Evolutionary conservation across 2,113 vertebrate genomes (phyloP).

Genomic region (Piaya cayana): DNA sequence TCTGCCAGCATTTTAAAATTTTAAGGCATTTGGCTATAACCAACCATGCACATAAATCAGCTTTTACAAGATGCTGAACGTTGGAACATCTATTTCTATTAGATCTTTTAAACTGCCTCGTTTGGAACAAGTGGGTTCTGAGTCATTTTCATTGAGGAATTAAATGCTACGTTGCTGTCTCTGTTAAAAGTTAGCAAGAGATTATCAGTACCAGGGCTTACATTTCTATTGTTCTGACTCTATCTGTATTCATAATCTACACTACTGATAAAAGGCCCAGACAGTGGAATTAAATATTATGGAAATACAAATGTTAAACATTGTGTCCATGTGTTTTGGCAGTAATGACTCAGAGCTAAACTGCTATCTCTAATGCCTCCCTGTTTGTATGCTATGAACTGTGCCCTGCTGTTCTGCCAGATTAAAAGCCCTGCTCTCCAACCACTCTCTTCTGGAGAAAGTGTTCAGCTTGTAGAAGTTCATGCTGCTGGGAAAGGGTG

Average conservation of each 20-base stretch:
- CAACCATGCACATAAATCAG: background rate
- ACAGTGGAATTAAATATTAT: slow-evolving; percentile 4
- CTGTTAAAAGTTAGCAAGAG: slow-evolving; percentile 23
- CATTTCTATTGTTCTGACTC: background rate
- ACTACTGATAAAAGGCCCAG: slow-evolving; percentile 26
- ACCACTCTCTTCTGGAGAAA: background rate
- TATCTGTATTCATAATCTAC: background rate
- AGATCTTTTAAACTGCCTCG: background rate
- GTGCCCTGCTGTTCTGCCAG: background rate
- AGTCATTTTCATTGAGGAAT: slow-evolving; percentile 7
- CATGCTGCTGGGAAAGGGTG: background rate
- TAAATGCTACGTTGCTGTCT: background rate
- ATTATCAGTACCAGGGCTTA: background rate
- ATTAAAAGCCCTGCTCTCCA: background rate
- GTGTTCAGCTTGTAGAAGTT: accelerated
- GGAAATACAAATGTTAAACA: background rate
- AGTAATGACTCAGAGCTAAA: slow-evolving; percentile 22
- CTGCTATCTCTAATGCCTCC: background rate
- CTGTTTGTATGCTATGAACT: background rate
- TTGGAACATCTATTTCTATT: background rate
- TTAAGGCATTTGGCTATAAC: background rate
- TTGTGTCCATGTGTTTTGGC: slow-evolving; percentile 23
- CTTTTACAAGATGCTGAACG: background rate
- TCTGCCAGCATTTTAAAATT: background rate
- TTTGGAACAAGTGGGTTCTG: background rate